phyloP scores from a whole-genome alignment of 2,797 vertebrate genomes.

The Danio kyathit region DNA sequence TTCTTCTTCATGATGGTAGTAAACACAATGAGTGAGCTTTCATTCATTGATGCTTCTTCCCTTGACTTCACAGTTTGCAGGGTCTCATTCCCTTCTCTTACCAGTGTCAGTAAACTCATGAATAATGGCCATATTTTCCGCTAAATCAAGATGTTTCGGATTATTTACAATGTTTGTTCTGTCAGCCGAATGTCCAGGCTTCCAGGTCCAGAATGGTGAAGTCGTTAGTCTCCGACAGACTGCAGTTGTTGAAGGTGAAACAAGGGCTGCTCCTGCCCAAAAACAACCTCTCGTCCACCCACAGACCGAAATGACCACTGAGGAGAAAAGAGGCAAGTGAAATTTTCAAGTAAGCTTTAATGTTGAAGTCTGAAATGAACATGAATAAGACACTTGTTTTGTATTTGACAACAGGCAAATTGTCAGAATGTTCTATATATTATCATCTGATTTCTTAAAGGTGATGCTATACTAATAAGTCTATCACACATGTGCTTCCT shows the following conservation, averaged over 20 bases:
- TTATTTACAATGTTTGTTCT: neutral
- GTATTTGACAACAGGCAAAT: no score
- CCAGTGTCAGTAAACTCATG: neutral
- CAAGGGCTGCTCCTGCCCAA: constrained; percentile 83
- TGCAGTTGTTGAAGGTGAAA: constrained; percentile 84
- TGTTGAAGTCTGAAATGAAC: neutral
- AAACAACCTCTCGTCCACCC: constrained; percentile 84
- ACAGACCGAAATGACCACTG: constrained; percentile 86
- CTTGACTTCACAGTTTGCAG: neutral
- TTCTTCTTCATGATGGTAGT: constrained; percentile 3
- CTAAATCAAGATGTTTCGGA: constrained; percentile 1
- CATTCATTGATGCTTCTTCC: neutral
- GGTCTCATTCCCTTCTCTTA: constrained; percentile 7
- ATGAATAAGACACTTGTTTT: neutral
- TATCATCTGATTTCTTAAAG: no score
- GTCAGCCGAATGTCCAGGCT: constrained; percentile 84
- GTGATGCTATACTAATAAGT: no score
- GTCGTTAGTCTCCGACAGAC: constrained; percentile 80
- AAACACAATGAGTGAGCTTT: constrained; percentile 17
- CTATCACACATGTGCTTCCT: neutral
- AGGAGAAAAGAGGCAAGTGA: neutral
- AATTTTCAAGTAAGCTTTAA: neutral
- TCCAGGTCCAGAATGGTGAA: constrained; percentile 84
- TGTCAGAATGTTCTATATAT: neutral
- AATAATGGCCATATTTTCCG: constrained; percentile 25